phyloP scores from a whole-genome alignment of 1,140 invertebrate genomes.

The Ostrea edulis region DNA sequence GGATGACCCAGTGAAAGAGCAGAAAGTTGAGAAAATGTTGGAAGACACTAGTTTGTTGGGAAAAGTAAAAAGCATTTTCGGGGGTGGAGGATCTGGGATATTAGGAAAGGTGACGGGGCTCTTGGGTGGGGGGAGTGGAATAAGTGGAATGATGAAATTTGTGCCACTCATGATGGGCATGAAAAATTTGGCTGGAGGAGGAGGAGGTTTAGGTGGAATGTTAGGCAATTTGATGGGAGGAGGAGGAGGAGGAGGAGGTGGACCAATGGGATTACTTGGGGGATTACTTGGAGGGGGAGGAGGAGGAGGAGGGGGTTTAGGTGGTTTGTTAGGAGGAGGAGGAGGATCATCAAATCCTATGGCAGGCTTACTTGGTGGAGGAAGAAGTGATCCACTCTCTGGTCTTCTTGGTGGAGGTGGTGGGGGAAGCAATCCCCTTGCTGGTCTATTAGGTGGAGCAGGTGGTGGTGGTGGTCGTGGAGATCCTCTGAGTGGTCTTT shows the following conservation, averaged over 20 bases:
- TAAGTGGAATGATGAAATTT: constrained; percentile 44
- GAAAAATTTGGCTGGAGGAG: constrained; percentile 38
- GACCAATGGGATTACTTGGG: constrained; percentile 26
- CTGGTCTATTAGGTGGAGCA: constrained; percentile 47
- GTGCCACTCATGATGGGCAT: constrained; percentile 41
- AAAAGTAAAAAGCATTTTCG: constrained; percentile 48
- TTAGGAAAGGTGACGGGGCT: constrained; percentile 8
- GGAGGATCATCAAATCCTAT: constrained; percentile 43
- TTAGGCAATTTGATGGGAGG: constrained; percentile 44
- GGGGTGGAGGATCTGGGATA: constrained; percentile 14
- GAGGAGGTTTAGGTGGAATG: constrained; percentile 35
- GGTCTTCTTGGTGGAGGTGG: constrained; percentile 42
- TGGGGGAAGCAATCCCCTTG: constrained; percentile 17
- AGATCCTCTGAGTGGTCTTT: constrained; percentile 32
- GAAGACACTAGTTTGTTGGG: constrained; percentile 44
- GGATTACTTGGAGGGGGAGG: constrained; percentile 31
- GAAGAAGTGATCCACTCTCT: constrained; percentile 22
- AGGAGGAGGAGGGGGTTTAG: constrained; percentile 1
- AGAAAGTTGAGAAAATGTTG: constrained; percentile 47
- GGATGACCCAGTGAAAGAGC: constrained; percentile 42
- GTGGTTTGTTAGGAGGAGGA: constrained; percentile 48
- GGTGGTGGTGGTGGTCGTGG: constrained; percentile 5
- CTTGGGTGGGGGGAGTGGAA: constrained; percentile 5
- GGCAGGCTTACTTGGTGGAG: constrained; percentile 45
- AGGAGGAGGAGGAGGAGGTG: constrained; percentile 28